A percentile compares a stretch with the other conserved stretches of the same genome.
Conservation (phyloP, 2,888 invertebrate species). For the Scaptomyza flava region DNA sequence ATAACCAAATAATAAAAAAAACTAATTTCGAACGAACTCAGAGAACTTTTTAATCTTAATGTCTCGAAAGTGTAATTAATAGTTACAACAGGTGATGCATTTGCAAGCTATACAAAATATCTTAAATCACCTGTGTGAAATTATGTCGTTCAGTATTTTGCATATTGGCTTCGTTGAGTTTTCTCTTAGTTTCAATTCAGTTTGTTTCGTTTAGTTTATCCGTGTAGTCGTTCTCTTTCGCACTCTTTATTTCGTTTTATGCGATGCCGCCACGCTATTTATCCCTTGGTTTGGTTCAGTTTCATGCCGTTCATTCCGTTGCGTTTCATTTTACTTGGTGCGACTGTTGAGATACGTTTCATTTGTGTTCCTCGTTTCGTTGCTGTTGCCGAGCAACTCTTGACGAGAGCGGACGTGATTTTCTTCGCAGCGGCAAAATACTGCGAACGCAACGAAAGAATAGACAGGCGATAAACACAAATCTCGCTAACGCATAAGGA, state of each 20-base stretch:
- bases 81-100: conserved; percentile 5
- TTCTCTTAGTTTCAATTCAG: conserved; percentile 36
- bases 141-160: conserved; percentile 18
- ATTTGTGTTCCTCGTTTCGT: conserved; percentile 23
- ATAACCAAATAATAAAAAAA: no score
- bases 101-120: not conserved
- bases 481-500: conserved; percentile 31
- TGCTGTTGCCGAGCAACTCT: conserved; percentile 64
- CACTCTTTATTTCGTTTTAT: conserved; percentile 24
- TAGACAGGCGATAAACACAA: conserved; percentile 33
- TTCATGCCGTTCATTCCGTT: conserved; percentile 8
- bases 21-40: no score
- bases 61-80: not conserved
- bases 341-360: conserved; percentile 8
- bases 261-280: not conserved
- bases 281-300: conserved; percentile 13
- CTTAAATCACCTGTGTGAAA: conserved; percentile 10
- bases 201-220: conserved; percentile 14
- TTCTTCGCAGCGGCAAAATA: conserved; percentile 34
- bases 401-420: conserved; percentile 50
- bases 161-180: conserved; percentile 3
- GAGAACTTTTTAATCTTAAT: no score
- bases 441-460: conserved; percentile 42
- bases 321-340: conserved; percentile 20
- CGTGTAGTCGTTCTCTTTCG: conserved; percentile 24